These are phyloP conservation scores for Cherax quadricarinatus DNA, from an alignment of 1,140 invertebrate species.

Conservation along the genomic window DNA sequence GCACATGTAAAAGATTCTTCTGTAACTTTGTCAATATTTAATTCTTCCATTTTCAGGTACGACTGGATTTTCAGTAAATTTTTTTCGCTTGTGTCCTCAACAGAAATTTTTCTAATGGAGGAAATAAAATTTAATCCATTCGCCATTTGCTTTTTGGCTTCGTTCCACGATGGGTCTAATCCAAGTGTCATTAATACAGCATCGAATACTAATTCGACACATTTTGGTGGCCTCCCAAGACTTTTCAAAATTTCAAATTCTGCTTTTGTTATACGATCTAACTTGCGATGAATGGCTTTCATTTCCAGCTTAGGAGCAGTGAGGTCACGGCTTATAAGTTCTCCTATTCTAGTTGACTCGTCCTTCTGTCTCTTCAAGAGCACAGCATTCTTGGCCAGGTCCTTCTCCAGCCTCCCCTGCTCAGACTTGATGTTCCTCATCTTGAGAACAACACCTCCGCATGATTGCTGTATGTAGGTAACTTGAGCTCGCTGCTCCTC, in stretches of 20 bases:
- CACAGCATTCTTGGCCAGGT: constrained; percentile 66
- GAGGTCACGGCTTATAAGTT: constrained; percentile 68
- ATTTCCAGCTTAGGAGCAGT: constrained; percentile 59
- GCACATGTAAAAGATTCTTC: constrained; percentile 43
- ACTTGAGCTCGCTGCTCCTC: constrained; percentile 70
- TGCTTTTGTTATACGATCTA: constrained; percentile 66
- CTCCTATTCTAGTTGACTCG: constrained; percentile 67
- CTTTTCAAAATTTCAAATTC: constrained; percentile 68
- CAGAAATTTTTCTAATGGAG: constrained; percentile 58
- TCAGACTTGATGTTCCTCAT: constrained; percentile 72
- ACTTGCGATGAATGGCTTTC: constrained; percentile 61
- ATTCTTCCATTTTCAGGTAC: constrained; percentile 57
- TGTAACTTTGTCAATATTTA: constrained; percentile 39
- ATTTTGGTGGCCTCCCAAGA: constrained; percentile 54
- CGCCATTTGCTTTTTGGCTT: constrained; percentile 71
- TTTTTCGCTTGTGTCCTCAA: constrained; percentile 62
- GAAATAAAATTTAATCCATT: constrained; percentile 68
- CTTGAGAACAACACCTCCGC: constrained; percentile 67
- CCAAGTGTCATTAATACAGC: constrained; percentile 58
- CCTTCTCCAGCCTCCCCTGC: constrained; percentile 70
- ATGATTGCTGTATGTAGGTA: constrained; percentile 70
- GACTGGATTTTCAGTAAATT: constrained; percentile 48
- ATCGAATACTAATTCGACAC: constrained; percentile 66
- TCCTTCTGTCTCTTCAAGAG: constrained; percentile 67
- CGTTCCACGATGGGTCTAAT: constrained; percentile 73